Percentiles rank a stretch among this genome's conserved stretches.
Evolutionary conservation across 2,113 vertebrate species (phyloP).

Genomic region (Columba livia): DNA sequence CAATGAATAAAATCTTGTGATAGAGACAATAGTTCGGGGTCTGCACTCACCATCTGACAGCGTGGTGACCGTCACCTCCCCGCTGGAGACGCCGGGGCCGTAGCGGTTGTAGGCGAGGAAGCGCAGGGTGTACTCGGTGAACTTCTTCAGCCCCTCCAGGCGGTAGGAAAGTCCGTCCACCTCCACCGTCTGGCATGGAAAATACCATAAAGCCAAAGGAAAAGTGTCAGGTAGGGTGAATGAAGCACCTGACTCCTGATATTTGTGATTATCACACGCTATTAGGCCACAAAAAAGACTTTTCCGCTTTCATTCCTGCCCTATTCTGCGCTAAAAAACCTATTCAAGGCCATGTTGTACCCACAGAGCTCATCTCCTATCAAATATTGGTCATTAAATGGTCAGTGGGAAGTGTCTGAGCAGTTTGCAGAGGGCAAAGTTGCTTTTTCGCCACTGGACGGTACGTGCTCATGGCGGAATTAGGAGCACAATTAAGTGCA

Average conservation of each 20-base stretch:
- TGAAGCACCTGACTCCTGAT: no score
- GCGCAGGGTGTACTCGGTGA: conserved; percentile 86
- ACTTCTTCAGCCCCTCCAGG: conserved; percentile 90
- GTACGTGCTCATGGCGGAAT: accelerated
- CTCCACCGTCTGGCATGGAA: conserved; percentile 83
- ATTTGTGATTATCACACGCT: no score
- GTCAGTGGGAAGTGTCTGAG: neutral
- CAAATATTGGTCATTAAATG: accelerated
- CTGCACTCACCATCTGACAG: conserved; percentile 86
- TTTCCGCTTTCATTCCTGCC: neutral
- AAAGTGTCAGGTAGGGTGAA: neutral
- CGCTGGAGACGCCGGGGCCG: conserved; percentile 82
- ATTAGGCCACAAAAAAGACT: neutral
- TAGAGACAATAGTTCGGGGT: no score
- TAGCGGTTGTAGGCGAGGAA: conserved; percentile 89
- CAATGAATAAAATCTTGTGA: no score
- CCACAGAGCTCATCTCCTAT: no score
- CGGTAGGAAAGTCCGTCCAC: conserved; percentile 84
- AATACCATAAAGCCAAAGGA: neutral
- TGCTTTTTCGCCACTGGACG: neutral
- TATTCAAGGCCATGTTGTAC: no score
- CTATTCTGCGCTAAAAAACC: neutral
- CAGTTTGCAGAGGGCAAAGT: neutral
- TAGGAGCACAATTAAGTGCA: accelerated
- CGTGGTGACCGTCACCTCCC: conserved; percentile 79